phyloP scores from a whole-genome alignment of 2,113 vertebrate species.

The Epinephelus lanceolatus region DNA sequence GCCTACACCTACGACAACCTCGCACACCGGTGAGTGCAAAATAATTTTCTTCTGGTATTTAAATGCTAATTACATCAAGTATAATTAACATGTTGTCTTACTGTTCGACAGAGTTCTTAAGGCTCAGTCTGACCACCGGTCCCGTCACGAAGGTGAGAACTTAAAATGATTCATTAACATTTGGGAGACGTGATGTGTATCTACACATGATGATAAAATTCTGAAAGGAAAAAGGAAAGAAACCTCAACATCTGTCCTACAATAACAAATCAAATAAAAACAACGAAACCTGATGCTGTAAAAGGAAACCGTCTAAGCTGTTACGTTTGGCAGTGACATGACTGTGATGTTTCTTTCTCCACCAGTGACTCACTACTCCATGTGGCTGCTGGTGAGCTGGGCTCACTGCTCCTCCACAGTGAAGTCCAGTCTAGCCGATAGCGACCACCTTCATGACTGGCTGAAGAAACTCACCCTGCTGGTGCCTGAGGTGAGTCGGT shows the following conservation, averaged over 20 bases:
- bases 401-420: conserved; percentile 96
- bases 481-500: conserved; percentile 92
- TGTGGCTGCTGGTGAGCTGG: conserved; percentile 99
- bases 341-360: background rate
- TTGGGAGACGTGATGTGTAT: background rate
- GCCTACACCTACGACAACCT: conserved; percentile 99
- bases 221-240: background rate
- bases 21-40: conserved; percentile 89
- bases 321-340: background rate
- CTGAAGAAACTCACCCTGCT: conserved; percentile 97
- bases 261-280: background rate
- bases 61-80: background rate
- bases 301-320: background rate
- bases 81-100: background rate
- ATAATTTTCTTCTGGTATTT: no score
- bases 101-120: conserved; percentile 90
- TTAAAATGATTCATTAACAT: background rate
- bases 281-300: background rate
- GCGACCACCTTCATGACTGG: conserved; percentile 97
- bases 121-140: conserved; percentile 97
- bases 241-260: background rate
- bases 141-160: conserved; percentile 95
- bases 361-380: conserved; percentile 98
- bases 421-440: conserved; percentile 97
- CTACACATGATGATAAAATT: background rate